Conservation (phyloP, 1,140 invertebrate species). For the Bombus affinis region DNA sequence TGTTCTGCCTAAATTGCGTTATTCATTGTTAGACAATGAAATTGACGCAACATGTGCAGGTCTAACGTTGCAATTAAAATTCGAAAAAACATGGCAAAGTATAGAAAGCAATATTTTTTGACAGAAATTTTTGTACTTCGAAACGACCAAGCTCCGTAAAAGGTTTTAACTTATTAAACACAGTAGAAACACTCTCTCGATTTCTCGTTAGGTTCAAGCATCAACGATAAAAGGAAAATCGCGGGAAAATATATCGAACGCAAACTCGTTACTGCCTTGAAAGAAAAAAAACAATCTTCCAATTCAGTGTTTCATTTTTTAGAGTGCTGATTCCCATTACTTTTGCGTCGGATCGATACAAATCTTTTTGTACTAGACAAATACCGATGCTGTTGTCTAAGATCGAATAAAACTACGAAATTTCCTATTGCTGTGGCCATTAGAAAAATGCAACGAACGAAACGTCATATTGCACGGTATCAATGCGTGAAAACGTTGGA, state of each 20-base stretch:
- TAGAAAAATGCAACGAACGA: neutral
- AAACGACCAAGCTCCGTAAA: too few relatives aligned
- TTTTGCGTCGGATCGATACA: neutral
- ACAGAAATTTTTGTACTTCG: too few relatives aligned
- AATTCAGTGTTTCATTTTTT: constrained; percentile 33
- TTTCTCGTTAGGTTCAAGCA: too few relatives aligned
- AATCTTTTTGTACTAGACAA: neutral
- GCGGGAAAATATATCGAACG: neutral
- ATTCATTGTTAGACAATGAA: too few relatives aligned
- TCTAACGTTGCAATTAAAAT: too few relatives aligned
- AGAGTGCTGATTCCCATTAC: constrained; percentile 24
- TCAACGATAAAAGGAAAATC: neutral
- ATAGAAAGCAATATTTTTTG: too few relatives aligned
- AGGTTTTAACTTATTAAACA: too few relatives aligned
- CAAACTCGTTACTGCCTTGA: neutral
- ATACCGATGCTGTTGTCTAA: neutral
- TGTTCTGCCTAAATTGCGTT: too few relatives aligned
- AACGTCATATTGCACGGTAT: neutral
- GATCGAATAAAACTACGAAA: neutral
- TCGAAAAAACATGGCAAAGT: too few relatives aligned
- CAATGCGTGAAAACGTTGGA: neutral
- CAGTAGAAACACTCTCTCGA: too few relatives aligned
- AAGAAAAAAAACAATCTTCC: neutral
- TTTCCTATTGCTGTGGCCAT: neutral
- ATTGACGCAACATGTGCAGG: too few relatives aligned